phyloP scores from a whole-genome alignment of 1,140 invertebrate species.

The Hycleus cichorii region DNA sequence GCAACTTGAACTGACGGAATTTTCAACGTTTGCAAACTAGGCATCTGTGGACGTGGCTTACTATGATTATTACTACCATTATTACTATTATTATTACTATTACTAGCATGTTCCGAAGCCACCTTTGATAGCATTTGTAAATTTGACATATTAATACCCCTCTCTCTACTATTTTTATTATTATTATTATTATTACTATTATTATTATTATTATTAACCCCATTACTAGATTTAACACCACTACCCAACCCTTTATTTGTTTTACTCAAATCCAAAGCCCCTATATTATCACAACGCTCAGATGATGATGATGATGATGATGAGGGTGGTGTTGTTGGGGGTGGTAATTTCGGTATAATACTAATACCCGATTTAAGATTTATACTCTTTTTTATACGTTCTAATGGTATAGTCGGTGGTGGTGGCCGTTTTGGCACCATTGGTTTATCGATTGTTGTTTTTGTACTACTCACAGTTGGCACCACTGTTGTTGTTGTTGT shows the following conservation, averaged over 20 bases:
- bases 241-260: too few relatives aligned
- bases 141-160: slow-evolving; percentile 27
- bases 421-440: slow-evolving; percentile 30
- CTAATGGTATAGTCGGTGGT: slow-evolving; percentile 37
- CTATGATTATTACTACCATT: background rate
- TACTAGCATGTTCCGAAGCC: slow-evolving; percentile 30
- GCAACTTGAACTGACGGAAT: slow-evolving; percentile 6
- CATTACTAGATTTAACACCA: too few relatives aligned
- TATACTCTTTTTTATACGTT: slow-evolving; percentile 35
- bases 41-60: slow-evolving; percentile 29
- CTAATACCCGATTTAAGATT: slow-evolving; percentile 36
- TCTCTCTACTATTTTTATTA: slow-evolving; percentile 6
- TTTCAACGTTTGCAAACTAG: slow-evolving; percentile 32
- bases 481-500: too few relatives aligned
- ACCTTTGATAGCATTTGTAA: slow-evolving; percentile 40
- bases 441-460: background rate
- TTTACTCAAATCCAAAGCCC: slow-evolving; percentile 29
- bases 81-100: background rate
- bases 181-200: slow-evolving; percentile 22
- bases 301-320: too few relatives aligned
- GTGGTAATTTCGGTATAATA: slow-evolving; percentile 33
- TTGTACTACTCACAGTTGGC: background rate
- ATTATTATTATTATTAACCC: too few relatives aligned
- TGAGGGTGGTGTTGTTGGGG: too few relatives aligned
- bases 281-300: slow-evolving; percentile 27